Evolutionary conservation across 2,888 invertebrate genomes (phyloP), one percentile per base, ranked within the genome.

Genomic region (Rotaria macrura): DNA sequence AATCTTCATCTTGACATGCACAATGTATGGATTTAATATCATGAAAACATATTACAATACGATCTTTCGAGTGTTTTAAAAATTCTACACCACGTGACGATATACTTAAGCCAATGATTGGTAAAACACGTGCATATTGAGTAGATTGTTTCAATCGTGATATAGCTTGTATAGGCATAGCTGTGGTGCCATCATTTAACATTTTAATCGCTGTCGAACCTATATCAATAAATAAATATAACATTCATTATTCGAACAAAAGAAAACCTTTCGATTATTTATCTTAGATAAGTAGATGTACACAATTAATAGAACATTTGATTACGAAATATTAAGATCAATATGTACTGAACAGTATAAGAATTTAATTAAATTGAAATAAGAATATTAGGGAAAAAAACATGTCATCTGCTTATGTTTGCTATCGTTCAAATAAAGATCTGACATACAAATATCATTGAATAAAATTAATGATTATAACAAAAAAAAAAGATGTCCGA

Each of bases 1-100:
- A 84, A 83, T 86, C 86, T 57, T 84, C 74, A 84, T 86, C 86
- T 79, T 86, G 86, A 49, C 84, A 84, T 29, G 84, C 86, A 85
- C 84, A 84, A 57, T 86, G 84, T 12, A 86, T 86, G 17, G 79
- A 57, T 83, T 84, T 86, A 3, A 86, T 86, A 52, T 86, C 86
- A 49, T 86, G 83, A 34, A 74, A 84, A 47, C 84, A 86, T 49
- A 86, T 79, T 12, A 79, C 43, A 12, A 43, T 12, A 43, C 43
- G 40, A 43, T 79, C 79, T 79, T 79, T 79, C 12, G 43, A 23
- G 43, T 79, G 79, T 79, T 79, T 79, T 79, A 79, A 43, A 79
- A 79, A 79, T 43, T 79, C 79, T 1, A 79, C 79, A n/a, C 79
- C 79, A 43, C 79, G 79, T 25, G 79, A 79, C 43, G 79, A 79